These are phyloP conservation scores for Tortrix viridana DNA, from an alignment of 2,888 invertebrate genomes.

Conservation along the genomic window DNA sequence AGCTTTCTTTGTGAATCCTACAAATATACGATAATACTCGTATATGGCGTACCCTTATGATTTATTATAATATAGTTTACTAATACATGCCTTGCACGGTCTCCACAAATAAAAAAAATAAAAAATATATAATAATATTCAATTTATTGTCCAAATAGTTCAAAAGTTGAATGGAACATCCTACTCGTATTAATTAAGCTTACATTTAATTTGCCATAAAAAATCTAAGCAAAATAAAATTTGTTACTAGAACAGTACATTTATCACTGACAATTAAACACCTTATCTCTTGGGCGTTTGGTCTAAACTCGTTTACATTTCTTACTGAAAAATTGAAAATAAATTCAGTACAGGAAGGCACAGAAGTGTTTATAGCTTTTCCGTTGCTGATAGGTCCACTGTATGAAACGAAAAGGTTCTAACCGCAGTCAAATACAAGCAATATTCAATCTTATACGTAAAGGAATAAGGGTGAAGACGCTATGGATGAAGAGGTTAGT, in stretches of 20 bases:
- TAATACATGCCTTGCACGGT: too few relatives aligned
- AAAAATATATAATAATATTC: too few relatives aligned
- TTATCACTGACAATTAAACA: neutral
- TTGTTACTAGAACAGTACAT: neutral
- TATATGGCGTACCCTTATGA: too few relatives aligned
- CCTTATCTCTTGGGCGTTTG: neutral
- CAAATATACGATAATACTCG: too few relatives aligned
- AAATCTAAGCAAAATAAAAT: neutral
- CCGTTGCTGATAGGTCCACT: conserved; percentile 54
- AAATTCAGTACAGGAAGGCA: conserved; percentile 61
- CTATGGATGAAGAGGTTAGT: neutral
- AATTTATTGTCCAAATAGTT: too few relatives aligned
- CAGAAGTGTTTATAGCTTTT: conserved; percentile 72
- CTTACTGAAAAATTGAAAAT: conserved; percentile 41
- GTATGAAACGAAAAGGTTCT: neutral
- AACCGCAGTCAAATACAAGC: conserved; percentile 11
- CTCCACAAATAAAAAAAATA: too few relatives aligned
- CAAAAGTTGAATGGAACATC: too few relatives aligned
- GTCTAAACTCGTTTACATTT: conserved; percentile 8
- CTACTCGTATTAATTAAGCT: too few relatives aligned
- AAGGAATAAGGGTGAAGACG: neutral
- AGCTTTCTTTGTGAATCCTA: too few relatives aligned
- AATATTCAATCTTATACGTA: conserved; percentile 7
- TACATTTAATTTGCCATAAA: too few relatives aligned
- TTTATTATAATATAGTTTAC: too few relatives aligned